Evolutionary conservation across 2,797 vertebrate genomes (phyloP), one percentile per base, ranked within the genome.

Genomic region (Gobio occitaniae): DNA sequence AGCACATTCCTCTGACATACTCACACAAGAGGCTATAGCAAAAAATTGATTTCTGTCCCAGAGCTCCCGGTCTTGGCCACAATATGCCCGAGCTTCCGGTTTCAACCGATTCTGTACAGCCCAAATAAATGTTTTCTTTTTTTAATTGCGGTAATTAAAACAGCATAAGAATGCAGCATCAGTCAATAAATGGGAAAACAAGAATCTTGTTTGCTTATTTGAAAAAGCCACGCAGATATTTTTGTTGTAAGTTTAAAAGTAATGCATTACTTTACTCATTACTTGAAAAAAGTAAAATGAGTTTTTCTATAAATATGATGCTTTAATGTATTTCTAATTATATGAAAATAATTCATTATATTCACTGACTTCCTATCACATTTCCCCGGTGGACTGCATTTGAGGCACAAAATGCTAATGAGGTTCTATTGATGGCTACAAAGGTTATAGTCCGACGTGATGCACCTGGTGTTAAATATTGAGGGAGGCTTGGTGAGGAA

Each of bases 381-480:
- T 84, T 78, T 71, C 76, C 15, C 50, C 19, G 52, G 17, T 25
- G 52, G 19, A 72, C 54, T 19, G 19, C 47, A 61, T 79, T 56
- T 71, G 19, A 52, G 74, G 2, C 63, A 47, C 3, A 16, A 69
- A 16, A 59, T 47, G 82, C 48, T 69, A 70, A 78, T 84, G 74
- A 2, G 0, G 3, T 52, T 68, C 72, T 47, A 78, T 48, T 48
- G 8, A 50, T 0, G 4, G 41, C 66, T 50, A 36, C 52, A 79
- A 72, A 78, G 54, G 29, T 78, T 47, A 32, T 32, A 71, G 54
- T 63, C 41, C 8, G 16, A n/a, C 38, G 25, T 25, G 0, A 56
- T 63, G 76, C 83, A 84, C 65, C 83, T 79, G 76, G 66, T 72
- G 41, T 65, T 79, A 71, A 70, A 79, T 71, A 71, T 69, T 59